Evolutionary conservation across 2,888 invertebrate species (phyloP).

Genomic region (Hirtodrosophila confusa): DNA sequence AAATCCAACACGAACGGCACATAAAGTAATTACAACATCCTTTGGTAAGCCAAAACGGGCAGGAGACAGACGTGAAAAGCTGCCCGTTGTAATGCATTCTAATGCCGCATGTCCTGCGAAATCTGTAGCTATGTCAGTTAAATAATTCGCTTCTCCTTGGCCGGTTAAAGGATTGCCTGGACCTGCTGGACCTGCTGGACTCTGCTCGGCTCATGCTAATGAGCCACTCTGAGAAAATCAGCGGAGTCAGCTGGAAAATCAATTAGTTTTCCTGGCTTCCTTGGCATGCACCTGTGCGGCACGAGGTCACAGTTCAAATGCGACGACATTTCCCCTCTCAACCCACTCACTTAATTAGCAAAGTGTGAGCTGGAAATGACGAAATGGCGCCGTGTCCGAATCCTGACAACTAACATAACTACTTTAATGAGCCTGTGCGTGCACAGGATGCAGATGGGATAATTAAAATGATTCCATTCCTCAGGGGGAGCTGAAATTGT

Average conservation of each 20-base stretch:
- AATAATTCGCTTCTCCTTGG: too few species aligned
- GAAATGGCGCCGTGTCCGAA: background rate
- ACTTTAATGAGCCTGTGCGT: background rate
- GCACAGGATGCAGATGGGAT: constrained; percentile 1
- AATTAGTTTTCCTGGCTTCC: too few species aligned
- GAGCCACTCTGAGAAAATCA: too few species aligned
- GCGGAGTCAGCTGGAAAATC: too few species aligned
- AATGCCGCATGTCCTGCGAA: background rate
- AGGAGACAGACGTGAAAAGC: constrained; percentile 32
- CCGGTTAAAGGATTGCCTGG: too few species aligned
- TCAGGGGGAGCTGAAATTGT: too few species aligned
- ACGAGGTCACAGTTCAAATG: background rate
- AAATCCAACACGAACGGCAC: constrained; percentile 56
- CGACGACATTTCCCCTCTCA: background rate
- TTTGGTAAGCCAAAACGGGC: constrained; percentile 24
- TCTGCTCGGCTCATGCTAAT: too few species aligned
- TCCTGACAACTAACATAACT: background rate
- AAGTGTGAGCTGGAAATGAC: background rate
- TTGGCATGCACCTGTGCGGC: too few species aligned
- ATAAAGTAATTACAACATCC: constrained; percentile 66
- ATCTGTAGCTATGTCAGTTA: background rate
- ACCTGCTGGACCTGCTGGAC: too few species aligned
- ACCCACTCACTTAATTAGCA: background rate
- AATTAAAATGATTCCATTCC: background rate
- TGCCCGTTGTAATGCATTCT: constrained; percentile 36